Conservation (phyloP, 2,113 vertebrate species). For the Penelope pileata region DNA sequence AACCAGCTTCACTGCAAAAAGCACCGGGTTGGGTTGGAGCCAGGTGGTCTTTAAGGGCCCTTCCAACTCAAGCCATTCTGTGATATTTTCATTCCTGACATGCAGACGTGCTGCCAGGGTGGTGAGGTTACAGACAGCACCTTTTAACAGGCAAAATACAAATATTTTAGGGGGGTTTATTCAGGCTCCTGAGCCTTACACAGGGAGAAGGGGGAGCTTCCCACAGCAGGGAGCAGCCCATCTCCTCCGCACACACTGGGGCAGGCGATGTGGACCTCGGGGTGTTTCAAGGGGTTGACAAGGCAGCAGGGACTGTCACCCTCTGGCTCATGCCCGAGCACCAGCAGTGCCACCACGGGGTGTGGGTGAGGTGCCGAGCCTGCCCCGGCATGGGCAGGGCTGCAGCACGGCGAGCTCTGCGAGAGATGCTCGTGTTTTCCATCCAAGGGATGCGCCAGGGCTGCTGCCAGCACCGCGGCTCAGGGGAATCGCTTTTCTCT, state of each 20-base stretch:
- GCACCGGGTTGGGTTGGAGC: background rate
- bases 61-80: background rate
- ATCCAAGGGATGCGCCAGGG: background rate
- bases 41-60: too few species aligned
- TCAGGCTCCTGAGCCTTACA: background rate
- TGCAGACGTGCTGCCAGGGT: rapidly evolving
- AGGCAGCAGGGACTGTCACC: background rate
- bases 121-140: background rate
- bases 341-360: rapidly evolving
- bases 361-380: background rate
- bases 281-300: background rate
- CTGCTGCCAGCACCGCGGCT: background rate
- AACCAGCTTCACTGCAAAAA: rapidly evolving
- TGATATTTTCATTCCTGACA: background rate
- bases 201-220: background rate
- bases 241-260: background rate
- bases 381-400: background rate
- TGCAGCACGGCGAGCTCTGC: background rate
- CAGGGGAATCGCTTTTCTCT: background rate
- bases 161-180: background rate
- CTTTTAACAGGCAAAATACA: background rate
- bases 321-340: background rate
- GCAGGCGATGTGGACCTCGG: background rate
- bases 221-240: background rate
- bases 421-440: constrained; percentile 38